Percentiles rank a stretch among this genome's conserved stretches.
Evolutionary conservation across 1,140 invertebrate species (phyloP).

Genomic region (Dinoponera quadriceps): DNA sequence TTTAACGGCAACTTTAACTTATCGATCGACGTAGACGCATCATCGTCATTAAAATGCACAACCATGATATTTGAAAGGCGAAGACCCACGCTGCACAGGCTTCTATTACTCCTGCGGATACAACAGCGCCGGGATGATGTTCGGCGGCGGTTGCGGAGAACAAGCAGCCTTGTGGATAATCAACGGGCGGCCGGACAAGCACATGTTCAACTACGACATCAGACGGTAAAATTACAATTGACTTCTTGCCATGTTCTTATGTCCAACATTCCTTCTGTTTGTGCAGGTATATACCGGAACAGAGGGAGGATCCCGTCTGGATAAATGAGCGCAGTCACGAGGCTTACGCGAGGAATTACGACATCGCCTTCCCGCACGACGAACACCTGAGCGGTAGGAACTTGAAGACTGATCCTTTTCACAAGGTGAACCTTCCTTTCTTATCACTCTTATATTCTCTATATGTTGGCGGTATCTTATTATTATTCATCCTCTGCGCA

Average conservation of each 20-base stretch:
- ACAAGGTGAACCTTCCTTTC: slow-evolving; percentile 85
- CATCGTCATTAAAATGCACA: neutral
- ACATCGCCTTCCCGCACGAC: slow-evolving; percentile 93
- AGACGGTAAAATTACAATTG: slow-evolving; percentile 83
- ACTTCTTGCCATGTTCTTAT: neutral
- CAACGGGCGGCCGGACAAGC: slow-evolving; percentile 91
- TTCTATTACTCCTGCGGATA: slow-evolving; percentile 95
- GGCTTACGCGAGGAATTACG: slow-evolving; percentile 94
- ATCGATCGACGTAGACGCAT: neutral
- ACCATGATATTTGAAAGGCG: slow-evolving; percentile 78
- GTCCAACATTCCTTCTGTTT: neutral
- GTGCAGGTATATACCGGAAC: slow-evolving; percentile 89
- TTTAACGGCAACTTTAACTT: slow-evolving; percentile 33
- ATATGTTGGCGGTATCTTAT: slow-evolving; percentile 30
- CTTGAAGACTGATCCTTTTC: slow-evolving; percentile 89
- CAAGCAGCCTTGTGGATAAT: slow-evolving; percentile 94
- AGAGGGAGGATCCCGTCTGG: slow-evolving; percentile 90
- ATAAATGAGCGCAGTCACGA: slow-evolving; percentile 93
- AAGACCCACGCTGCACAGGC: slow-evolving; percentile 86
- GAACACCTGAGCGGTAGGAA: slow-evolving; percentile 93
- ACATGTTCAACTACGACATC: slow-evolving; percentile 95
- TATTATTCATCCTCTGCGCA: slow-evolving; percentile 41
- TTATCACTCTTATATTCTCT: neutral
- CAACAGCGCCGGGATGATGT: slow-evolving; percentile 96
- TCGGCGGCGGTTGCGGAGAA: slow-evolving; percentile 93